Conservation (phyloP, 2,797 vertebrate genomes). For the Lithobates sylvaticus region DNA sequence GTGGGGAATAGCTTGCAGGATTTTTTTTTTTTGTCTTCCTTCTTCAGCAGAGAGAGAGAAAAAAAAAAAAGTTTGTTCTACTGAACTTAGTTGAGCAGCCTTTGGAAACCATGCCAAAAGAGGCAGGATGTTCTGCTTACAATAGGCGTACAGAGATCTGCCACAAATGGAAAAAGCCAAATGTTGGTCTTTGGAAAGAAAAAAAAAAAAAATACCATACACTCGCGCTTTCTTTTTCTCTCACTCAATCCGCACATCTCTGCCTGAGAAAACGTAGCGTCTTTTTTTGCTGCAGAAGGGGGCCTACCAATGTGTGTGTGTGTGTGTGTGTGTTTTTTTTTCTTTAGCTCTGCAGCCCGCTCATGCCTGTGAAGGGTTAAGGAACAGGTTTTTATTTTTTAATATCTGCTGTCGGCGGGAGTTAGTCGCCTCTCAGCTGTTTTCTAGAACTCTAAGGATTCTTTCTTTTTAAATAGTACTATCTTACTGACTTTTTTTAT, state of each 20-base stretch:
- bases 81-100: conserved; percentile 72
- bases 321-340: too few species aligned
- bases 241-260: not conserved
- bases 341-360: not conserved
- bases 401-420: conserved; percentile 4
- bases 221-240: not conserved
- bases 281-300: not conserved
- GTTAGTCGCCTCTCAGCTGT: not conserved
- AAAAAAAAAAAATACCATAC: conserved; percentile 59
- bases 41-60: conserved; percentile 65
- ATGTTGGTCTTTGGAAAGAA: conserved; percentile 73
- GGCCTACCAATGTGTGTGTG: not conserved
- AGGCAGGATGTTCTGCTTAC: conserved; percentile 85
- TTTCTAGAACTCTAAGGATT: not conserved
- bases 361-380: conserved; percentile 31
- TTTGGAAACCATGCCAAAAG: conserved; percentile 77
- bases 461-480: conserved; percentile 7
- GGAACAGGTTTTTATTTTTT: conserved; percentile 29
- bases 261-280: conserved; percentile 5
- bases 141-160: conserved; percentile 87
- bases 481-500: not conserved
- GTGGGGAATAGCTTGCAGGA: conserved; percentile 56
- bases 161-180: conserved; percentile 84
- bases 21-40: conserved; percentile 62
- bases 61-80: conserved; percentile 70